Evolutionary conservation across 2,888 invertebrate genomes (phyloP), one percentile per base, ranked within the genome.

Genomic region (Agonopterix subpropinquella): DNA sequence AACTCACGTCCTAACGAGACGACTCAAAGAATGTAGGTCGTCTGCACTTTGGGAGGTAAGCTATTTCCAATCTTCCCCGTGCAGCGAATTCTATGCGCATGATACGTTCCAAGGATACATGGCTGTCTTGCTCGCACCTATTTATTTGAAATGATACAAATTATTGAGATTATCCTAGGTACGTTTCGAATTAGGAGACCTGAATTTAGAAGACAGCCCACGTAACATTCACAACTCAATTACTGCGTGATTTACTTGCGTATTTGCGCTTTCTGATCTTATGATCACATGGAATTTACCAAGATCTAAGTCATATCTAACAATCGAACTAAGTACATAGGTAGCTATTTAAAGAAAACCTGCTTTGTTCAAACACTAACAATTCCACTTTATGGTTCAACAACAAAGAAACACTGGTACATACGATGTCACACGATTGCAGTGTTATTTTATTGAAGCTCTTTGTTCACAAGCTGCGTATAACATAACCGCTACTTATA

Each of bases 31-130:
- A 82, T 81, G 74, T 69, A 70, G 80, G 80, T 76, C 81, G 69
- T 57, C 55, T 66, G 66, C 67, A 67, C 66, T 68, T 73, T 70
- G 67, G 69, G 68, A 62, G 70, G 70, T 65, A 71, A 70, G 77
- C 73, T 82, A 82, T 81, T 83, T 83, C 65, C 70, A 80, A 81
- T 80, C 73, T 73, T 72, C 67, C 61, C 58, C 57, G 63, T 70
- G 67, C 66, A 67, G 55, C 55, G 56, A 56, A 69, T 69, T 64
- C 64, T 64, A 45, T 45, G 47, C 49, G 55, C 53, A 55, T 54
- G 51, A 54, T 53, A 51, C 47, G 48, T 52, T 47, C 52, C 47
- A 45, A 53, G 51, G 49, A 53, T 53, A 48, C 35, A 41, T 39
- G 10, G 11, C 8, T 39, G 11, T 45, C 41, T 41, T 11, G 15